A percentile compares a stretch with the other conserved stretches of the same genome.
These are phyloP conservation scores for Drosophila mojavensis DNA, from an alignment of 1,140 invertebrate species.

Conservation along the genomic window DNA sequence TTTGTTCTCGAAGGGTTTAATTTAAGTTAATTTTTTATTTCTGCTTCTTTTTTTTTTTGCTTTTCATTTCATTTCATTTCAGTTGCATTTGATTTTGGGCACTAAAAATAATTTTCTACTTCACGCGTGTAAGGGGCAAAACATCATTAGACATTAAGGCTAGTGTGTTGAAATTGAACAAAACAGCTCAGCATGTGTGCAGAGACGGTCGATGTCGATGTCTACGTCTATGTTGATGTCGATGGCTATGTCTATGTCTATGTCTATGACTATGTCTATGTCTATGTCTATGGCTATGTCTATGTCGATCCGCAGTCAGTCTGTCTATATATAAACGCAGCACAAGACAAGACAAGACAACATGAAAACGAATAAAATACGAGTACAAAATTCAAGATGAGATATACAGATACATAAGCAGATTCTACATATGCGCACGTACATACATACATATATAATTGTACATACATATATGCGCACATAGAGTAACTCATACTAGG, in stretches of 20 bases:
- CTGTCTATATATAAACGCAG: constrained; percentile 52
- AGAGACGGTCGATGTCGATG: constrained; percentile 34
- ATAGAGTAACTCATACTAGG: too few species aligned
- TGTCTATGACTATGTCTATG: constrained; percentile 17
- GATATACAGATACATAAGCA: constrained; percentile 39
- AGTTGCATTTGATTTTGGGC: constrained; percentile 40
- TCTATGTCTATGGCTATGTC: constrained; percentile 19
- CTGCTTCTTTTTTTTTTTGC: neutral
- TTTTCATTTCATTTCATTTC: neutral
- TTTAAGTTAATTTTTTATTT: neutral
- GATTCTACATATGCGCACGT: constrained; percentile 30
- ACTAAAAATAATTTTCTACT: constrained; percentile 62
- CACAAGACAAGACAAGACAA: constrained; percentile 36
- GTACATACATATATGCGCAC: constrained; percentile 5
- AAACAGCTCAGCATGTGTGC: constrained; percentile 58
- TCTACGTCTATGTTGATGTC: constrained; percentile 22
- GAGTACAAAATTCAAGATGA: constrained; percentile 49
- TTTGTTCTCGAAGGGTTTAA: constrained; percentile 40
- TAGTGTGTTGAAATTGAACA: constrained; percentile 52
- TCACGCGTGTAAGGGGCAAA: constrained; percentile 52
- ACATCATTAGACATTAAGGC: constrained; percentile 61
- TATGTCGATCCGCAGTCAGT: constrained; percentile 50
- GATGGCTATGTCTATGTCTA: constrained; percentile 18
- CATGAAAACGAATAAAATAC: constrained; percentile 36
- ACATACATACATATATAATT: constrained; percentile 15